Percentiles rank a stretch among this genome's conserved stretches.
Conservation (phyloP, 2,113 vertebrate species). For the Shinisaurus crocodilurus region DNA sequence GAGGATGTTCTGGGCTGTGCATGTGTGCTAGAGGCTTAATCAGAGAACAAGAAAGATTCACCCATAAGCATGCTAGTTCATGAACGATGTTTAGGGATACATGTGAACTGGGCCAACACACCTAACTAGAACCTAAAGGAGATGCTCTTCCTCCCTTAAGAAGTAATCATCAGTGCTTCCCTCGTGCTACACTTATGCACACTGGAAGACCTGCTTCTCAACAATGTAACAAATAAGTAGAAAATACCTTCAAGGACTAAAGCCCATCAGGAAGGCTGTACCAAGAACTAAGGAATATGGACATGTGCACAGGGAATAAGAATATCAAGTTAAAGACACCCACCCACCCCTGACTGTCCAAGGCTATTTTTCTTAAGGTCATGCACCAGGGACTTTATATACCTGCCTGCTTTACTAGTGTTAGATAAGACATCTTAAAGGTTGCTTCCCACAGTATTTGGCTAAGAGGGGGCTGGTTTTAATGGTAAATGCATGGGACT, state of each 20-base stretch:
- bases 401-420: neutral
- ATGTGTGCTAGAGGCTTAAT: neutral
- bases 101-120: neutral
- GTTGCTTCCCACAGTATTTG: neutral
- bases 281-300: slow-evolving; percentile 1
- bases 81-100: too few relatives aligned
- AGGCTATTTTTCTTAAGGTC: neutral
- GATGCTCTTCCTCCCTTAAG: neutral
- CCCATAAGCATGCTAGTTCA: neutral
- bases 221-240: neutral
- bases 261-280: neutral
- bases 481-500: neutral
- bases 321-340: neutral
- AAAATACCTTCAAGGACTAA: neutral
- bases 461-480: neutral
- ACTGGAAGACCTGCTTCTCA: neutral
- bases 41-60: neutral
- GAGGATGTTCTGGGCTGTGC: neutral
- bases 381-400: neutral
- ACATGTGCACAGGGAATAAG: neutral
- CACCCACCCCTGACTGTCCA: neutral
- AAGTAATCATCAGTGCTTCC: neutral
- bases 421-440: neutral
- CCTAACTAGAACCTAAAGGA: neutral
- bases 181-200: neutral